Conservation (phyloP, 2,888 invertebrate genomes). For the Metalampra italica region DNA sequence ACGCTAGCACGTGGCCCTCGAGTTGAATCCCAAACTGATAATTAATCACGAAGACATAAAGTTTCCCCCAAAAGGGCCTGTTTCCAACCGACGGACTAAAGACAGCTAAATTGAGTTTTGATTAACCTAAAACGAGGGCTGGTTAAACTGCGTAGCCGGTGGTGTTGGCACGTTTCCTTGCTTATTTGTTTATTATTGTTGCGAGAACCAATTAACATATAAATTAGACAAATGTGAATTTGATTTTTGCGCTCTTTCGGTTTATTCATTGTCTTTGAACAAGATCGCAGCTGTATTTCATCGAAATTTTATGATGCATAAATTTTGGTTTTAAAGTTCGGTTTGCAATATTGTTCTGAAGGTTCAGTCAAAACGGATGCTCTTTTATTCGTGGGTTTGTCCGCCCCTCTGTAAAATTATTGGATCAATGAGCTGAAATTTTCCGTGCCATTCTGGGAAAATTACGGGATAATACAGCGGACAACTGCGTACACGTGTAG, state of each 20-base stretch:
- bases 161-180: conserved; percentile 31
- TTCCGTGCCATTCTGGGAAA: too few species aligned
- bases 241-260: background rate
- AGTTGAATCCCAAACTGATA: conserved; percentile 26
- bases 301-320: too few species aligned
- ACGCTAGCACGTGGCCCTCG: background rate
- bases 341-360: too few species aligned
- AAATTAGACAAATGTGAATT: background rate
- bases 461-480: too few species aligned
- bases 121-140: conserved; percentile 35
- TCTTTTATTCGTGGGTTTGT: too few species aligned
- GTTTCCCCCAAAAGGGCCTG: conserved; percentile 43
- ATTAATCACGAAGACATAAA: conserved; percentile 48
- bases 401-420: too few species aligned
- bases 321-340: too few species aligned
- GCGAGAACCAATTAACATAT: conserved; percentile 1
- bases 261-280: too few species aligned
- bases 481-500: too few species aligned
- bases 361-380: too few species aligned
- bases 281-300: too few species aligned
- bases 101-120: conserved; percentile 52
- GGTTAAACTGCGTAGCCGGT: conserved; percentile 25
- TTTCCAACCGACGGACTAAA: conserved; percentile 43
- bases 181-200: conserved; percentile 20
- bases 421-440: too few species aligned